phyloP scores from a whole-genome alignment of 2,888 invertebrate genomes.

The Cryptus viduatorius region DNA sequence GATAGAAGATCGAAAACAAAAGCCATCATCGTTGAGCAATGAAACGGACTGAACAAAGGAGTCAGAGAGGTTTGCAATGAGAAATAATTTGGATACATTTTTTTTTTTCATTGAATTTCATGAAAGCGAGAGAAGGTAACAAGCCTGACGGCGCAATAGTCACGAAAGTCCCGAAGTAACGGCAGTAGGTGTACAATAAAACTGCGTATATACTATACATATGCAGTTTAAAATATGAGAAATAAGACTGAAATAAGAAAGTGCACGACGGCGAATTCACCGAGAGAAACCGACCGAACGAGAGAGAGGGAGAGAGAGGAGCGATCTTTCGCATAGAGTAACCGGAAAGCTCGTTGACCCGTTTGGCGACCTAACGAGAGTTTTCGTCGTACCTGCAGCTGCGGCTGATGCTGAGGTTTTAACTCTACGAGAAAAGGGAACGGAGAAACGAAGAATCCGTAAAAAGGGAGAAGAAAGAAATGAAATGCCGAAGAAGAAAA shows the following conservation, averaged over 20 bases:
- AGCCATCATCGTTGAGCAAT: slow-evolving; percentile 22
- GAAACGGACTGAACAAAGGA: background rate
- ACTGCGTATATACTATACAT: slow-evolving; percentile 10
- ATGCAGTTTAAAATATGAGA: background rate
- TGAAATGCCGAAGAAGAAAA: slow-evolving; percentile 8
- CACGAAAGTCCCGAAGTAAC: slow-evolving; percentile 40
- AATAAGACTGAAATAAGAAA: slow-evolving; percentile 52
- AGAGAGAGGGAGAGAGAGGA: background rate
- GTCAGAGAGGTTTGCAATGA: slow-evolving; percentile 27
- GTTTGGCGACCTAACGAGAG: slow-evolving; percentile 39
- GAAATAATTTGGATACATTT: slow-evolving; percentile 41
- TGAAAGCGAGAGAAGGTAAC: slow-evolving; percentile 52
- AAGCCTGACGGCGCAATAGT: slow-evolving; percentile 55
- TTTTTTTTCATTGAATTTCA: slow-evolving; percentile 51
- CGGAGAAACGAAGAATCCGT: slow-evolving; percentile 3
- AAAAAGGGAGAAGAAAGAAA: background rate
- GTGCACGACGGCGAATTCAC: slow-evolving; percentile 51
- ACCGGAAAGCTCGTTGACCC: slow-evolving; percentile 66
- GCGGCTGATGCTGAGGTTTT: slow-evolving; percentile 15
- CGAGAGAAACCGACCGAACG: slow-evolving; percentile 18
- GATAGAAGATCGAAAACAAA: slow-evolving; percentile 51
- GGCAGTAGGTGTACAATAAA: slow-evolving; percentile 1
- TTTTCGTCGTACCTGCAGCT: slow-evolving; percentile 28
- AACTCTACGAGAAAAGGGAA: background rate
- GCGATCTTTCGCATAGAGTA: slow-evolving; percentile 41